A percentile compares a stretch with the other conserved stretches of the same genome.
Evolutionary conservation across 2,113 vertebrate species (phyloP).

Genomic region (Monarcha castaneiventris): DNA sequence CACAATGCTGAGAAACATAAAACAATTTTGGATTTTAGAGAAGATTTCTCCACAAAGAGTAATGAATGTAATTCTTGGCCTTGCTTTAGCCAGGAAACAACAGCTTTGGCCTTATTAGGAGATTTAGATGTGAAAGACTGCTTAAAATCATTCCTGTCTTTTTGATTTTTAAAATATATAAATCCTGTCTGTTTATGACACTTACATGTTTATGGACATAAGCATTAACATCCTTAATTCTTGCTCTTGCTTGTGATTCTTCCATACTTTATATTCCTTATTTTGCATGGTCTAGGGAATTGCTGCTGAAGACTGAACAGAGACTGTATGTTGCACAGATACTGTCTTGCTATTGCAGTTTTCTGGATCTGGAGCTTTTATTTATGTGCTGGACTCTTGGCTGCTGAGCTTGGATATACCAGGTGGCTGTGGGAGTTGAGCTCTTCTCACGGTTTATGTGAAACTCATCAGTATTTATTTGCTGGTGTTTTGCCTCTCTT

Average conservation of each 20-base stretch:
- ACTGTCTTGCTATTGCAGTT: neutral
- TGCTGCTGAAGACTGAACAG: neutral
- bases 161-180: neutral
- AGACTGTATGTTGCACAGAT: neutral
- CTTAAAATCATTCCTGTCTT: neutral
- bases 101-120: neutral
- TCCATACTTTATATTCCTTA: neutral
- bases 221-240: neutral
- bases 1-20: neutral
- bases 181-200: neutral
- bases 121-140: neutral
- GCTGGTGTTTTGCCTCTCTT: neutral
- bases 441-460: neutral
- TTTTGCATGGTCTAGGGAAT: neutral
- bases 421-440: neutral
- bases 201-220: accelerated
- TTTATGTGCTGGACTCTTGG: neutral
- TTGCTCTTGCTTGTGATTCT: neutral
- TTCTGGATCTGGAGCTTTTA: neutral
- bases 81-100: neutral
- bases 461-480: neutral
- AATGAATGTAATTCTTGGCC: neutral
- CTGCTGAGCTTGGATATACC: neutral
- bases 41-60: neutral
- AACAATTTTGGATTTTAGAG: neutral